A percentile compares a stretch with the other conserved stretches of the same genome.
Conservation (phyloP, 2,888 invertebrate genomes). For the Drosophila kanekoi region DNA sequence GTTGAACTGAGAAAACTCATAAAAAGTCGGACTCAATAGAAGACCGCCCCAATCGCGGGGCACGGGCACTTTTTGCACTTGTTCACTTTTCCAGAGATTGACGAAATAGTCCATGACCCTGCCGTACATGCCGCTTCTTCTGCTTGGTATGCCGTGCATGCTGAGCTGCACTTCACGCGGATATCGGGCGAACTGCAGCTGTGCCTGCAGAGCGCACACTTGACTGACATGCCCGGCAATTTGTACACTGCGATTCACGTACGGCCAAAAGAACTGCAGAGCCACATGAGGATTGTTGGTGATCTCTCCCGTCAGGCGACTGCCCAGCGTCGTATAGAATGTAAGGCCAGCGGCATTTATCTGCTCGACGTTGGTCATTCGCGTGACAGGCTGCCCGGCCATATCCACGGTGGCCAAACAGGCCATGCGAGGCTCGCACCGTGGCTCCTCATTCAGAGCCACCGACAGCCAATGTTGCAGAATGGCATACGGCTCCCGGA, state of each 20-base stretch:
- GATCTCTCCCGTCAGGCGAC: slow-evolving; percentile 95
- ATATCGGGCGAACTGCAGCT: slow-evolving; percentile 92
- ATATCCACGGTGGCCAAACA: slow-evolving; percentile 94
- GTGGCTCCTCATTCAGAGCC: slow-evolving; percentile 88
- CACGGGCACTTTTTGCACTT: slow-evolving; percentile 85
- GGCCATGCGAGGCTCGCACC: slow-evolving; percentile 95
- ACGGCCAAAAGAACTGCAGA: slow-evolving; percentile 96
- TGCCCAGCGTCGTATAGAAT: slow-evolving; percentile 96
- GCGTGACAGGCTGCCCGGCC: slow-evolving; percentile 92
- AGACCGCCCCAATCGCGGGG: slow-evolving; percentile 97
- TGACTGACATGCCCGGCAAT: slow-evolving; percentile 93
- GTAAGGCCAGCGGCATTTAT: slow-evolving; percentile 94
- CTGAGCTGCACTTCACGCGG: slow-evolving; percentile 92
- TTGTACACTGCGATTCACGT: slow-evolving; percentile 91
- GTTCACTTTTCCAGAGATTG: slow-evolving; percentile 84
- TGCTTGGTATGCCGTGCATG: slow-evolving; percentile 28
- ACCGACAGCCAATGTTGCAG: slow-evolving; percentile 94
- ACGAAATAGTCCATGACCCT: slow-evolving; percentile 11
- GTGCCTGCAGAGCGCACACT: slow-evolving; percentile 90
- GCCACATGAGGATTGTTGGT: slow-evolving; percentile 93
- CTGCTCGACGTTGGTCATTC: slow-evolving; percentile 95
- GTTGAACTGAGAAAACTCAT: slow-evolving; percentile 92
- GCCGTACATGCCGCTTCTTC: not conserved
- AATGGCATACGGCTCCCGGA: slow-evolving; percentile 92
- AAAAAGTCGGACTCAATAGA: slow-evolving; percentile 90